Conservation (phyloP, 2,888 invertebrate species). For the Phengaris alcon region DNA sequence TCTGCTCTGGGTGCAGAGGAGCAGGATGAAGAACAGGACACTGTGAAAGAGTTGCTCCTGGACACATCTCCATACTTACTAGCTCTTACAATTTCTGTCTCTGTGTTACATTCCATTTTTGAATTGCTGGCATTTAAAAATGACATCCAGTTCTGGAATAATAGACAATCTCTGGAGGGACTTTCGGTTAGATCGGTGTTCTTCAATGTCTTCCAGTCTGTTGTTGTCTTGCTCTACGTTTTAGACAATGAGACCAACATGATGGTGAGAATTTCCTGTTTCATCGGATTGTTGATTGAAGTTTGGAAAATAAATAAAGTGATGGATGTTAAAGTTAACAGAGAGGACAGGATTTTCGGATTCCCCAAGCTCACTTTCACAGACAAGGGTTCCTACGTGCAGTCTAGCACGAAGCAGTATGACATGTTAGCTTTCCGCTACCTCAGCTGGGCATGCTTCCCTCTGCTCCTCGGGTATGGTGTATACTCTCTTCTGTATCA, state of each 20-base stretch:
- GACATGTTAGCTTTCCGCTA: conserved; percentile 98
- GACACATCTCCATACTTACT: conserved; percentile 98
- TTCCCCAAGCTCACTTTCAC: conserved; percentile 89
- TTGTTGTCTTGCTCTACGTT: conserved; percentile 97
- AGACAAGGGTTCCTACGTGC: conserved; percentile 98
- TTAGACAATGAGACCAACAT: conserved; percentile 99
- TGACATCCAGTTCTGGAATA: conserved; percentile 99
- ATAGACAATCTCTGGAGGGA: conserved; percentile 96
- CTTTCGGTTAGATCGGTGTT: conserved; percentile 98
- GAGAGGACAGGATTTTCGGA: conserved; percentile 86
- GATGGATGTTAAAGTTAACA: conserved; percentile 87
- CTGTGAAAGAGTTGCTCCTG: conserved; percentile 94
- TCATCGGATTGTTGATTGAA: conserved; percentile 96
- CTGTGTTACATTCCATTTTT: conserved; percentile 97
- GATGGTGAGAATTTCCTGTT: conserved; percentile 95
- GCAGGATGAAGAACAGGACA: conserved; percentile 92
- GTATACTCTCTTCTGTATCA: conserved; percentile 96
- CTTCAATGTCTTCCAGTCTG: conserved; percentile 98
- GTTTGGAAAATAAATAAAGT: conserved; percentile 99
- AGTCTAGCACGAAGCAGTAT: conserved; percentile 95
- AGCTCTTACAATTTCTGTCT: conserved; percentile 93
- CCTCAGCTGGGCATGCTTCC: conserved; percentile 97
- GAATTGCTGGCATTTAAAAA: conserved; percentile 99
- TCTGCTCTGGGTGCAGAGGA: conserved; percentile 84
- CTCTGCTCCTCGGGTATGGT: conserved; percentile 94